A percentile compares a stretch with the other conserved stretches of the same genome.
These are phyloP conservation scores for Matsumyia berberina DNA, from an alignment of 2,888 invertebrate species.

Conservation along the genomic window DNA sequence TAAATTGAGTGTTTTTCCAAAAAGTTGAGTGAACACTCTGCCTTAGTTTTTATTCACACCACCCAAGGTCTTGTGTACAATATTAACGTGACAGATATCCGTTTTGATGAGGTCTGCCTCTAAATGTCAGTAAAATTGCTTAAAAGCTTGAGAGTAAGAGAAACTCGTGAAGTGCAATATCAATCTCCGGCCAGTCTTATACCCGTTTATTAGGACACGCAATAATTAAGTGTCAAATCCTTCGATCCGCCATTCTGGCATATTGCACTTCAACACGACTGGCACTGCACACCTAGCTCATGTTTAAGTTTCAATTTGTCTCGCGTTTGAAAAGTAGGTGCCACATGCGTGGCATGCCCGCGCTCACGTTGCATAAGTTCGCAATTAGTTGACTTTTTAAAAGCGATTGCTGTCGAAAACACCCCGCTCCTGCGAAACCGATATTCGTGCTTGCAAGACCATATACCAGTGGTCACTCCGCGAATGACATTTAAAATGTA, in stretches of 20 bases:
- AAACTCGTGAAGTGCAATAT: too few species aligned
- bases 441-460: constrained; percentile 18
- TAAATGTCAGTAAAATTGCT: too few species aligned
- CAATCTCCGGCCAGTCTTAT: background rate
- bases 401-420: constrained; percentile 14
- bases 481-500: constrained; percentile 66
- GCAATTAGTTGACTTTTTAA: constrained; percentile 63
- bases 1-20: too few species aligned
- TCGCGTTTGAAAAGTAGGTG: constrained; percentile 18
- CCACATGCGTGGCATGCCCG: constrained; percentile 36
- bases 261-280: constrained; percentile 19
- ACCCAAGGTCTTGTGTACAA: too few species aligned
- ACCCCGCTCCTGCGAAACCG: constrained; percentile 16
- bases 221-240: constrained; percentile 43
- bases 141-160: too few species aligned
- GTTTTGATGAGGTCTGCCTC: too few species aligned
- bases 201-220: constrained; percentile 17
- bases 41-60: too few species aligned
- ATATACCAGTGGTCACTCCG: constrained; percentile 27
- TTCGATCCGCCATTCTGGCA: constrained; percentile 8
- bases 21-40: too few species aligned
- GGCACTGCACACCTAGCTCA: too few species aligned
- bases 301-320: constrained; percentile 64
- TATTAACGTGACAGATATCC: too few species aligned
- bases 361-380: constrained; percentile 62